Evolutionary conservation across 2,113 vertebrate genomes (phyloP).

Genomic region (Nothobranchius kuhntae): DNA sequence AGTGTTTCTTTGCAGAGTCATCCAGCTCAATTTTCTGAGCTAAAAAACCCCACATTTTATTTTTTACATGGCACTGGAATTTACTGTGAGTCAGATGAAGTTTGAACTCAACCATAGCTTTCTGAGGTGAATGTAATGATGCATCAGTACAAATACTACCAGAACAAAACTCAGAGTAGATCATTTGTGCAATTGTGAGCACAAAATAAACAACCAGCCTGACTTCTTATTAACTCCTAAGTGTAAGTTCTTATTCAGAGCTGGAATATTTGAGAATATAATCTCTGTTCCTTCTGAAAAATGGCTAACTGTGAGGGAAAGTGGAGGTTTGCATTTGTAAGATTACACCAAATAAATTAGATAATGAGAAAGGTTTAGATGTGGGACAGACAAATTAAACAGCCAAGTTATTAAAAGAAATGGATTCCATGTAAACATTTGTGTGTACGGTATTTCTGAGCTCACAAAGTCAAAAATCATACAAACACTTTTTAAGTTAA

Average conservation of each 20-base stretch:
- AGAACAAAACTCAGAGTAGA: slow-evolving; percentile 19
- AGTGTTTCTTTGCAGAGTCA: too few relatives aligned
- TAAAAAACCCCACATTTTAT: not conserved
- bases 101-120: slow-evolving; percentile 28
- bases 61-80: not conserved
- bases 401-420: too few relatives aligned
- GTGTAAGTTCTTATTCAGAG: not conserved
- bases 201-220: slow-evolving; percentile 10
- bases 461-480: too few relatives aligned
- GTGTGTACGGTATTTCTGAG: too few relatives aligned
- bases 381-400: too few relatives aligned
- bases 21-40: not conserved
- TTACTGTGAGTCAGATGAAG: not conserved
- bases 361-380: too few relatives aligned
- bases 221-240: not conserved
- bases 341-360: not conserved
- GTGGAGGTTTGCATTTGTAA: too few relatives aligned
- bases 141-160: slow-evolving; percentile 11
- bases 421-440: too few relatives aligned
- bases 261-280: not conserved
- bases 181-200: slow-evolving; percentile 2
- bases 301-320: too few relatives aligned
- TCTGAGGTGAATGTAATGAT: not conserved
- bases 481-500: not conserved
- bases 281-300: not conserved